These are phyloP conservation scores for Semaprochilodus insignis DNA, from an alignment of 2,797 vertebrate species.

Conservation along the genomic window DNA sequence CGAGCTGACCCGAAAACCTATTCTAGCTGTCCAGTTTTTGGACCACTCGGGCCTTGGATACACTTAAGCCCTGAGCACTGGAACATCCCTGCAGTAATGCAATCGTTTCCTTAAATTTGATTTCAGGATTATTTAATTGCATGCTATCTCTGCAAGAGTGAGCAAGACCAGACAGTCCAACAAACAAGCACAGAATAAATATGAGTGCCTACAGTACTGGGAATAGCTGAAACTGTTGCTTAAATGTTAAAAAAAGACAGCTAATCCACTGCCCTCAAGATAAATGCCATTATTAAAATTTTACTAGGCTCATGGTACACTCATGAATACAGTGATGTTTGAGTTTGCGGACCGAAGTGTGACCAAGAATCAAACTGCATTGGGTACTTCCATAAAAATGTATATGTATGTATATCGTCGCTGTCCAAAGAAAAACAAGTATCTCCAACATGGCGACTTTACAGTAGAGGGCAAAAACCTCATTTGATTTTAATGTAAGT, in stretches of 20 bases:
- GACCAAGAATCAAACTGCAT: background rate
- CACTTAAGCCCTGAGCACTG: background rate
- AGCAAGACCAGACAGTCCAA: background rate
- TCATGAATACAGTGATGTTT: background rate
- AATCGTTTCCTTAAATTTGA: background rate
- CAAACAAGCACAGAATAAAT: background rate
- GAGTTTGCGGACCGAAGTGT: background rate
- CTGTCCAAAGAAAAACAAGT: too few species aligned
- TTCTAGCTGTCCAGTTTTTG: background rate
- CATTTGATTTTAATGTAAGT: too few species aligned
- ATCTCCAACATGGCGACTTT: too few species aligned
- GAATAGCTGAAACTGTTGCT: background rate
- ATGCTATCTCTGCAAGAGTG: background rate
- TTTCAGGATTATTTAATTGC: slow-evolving; percentile 24
- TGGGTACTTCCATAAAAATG: background rate
- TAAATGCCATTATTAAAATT: background rate
- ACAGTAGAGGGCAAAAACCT: too few species aligned
- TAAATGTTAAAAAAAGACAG: background rate
- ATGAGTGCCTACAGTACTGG: background rate
- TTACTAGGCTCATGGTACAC: background rate
- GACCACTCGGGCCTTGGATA: background rate
- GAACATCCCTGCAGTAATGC: background rate
- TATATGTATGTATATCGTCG: too few species aligned
- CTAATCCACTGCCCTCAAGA: background rate
- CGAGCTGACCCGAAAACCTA: background rate